These are phyloP conservation scores for Butorides virescens DNA, from an alignment of 2,113 vertebrate genomes.

Conservation along the genomic window DNA sequence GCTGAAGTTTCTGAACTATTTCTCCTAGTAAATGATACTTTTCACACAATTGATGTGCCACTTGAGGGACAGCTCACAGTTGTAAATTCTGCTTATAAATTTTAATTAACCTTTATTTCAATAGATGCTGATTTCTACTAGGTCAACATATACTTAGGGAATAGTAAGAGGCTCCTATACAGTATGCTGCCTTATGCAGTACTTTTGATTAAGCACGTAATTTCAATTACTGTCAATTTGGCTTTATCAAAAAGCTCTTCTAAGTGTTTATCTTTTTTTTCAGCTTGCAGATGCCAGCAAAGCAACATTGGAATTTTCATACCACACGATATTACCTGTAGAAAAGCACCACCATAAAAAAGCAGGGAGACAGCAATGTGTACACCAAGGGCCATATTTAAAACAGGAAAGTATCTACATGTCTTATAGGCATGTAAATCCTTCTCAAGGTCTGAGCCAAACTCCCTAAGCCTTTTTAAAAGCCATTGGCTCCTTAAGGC, in stretches of 20 bases:
- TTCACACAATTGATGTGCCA: not conserved
- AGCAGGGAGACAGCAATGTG: not conserved
- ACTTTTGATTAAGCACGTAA: not conserved
- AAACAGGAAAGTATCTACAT: not conserved
- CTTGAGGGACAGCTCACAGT: not conserved
- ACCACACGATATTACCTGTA: not conserved
- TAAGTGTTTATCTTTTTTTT: not conserved
- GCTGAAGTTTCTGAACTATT: not conserved
- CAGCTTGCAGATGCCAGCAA: not conserved
- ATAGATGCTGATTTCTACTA: not conserved
- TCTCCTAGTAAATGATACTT: not conserved
- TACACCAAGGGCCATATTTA: not conserved
- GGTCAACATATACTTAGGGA: not conserved
- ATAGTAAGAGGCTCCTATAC: not conserved
- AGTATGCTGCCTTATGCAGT: not conserved
- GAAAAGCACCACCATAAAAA: not conserved
- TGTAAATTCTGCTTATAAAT: conserved; percentile 13
- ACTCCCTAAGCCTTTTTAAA: not conserved
- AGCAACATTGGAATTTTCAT: not conserved
- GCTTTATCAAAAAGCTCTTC: not conserved
- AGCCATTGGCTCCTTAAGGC: not conserved
- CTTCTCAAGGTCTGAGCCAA: not conserved
- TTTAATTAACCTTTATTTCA: conserved; percentile 41
- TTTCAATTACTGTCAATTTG: not conserved
- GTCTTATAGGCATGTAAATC: not conserved